Conservation (phyloP, 1,140 invertebrate species). For the Bombus superbus region DNA sequence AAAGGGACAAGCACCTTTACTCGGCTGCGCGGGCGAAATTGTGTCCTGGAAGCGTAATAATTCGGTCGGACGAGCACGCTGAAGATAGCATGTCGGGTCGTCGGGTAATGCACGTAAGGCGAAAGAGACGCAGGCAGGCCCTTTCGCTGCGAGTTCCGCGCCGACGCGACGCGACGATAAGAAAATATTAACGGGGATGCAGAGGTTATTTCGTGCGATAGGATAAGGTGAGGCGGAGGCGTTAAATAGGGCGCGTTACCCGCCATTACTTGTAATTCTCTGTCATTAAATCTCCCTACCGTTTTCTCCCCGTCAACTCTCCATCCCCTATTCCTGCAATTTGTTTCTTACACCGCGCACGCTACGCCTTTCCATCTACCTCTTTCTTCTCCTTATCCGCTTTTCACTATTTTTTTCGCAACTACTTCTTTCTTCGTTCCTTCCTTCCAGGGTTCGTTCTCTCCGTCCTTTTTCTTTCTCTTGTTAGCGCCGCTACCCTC, state of each 20-base stretch:
- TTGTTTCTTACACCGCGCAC: slow-evolving; percentile 58
- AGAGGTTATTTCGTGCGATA: slow-evolving; percentile 66
- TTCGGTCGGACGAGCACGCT: slow-evolving; percentile 60
- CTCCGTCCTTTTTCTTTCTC: slow-evolving; percentile 40
- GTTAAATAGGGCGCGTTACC: slow-evolving; percentile 70
- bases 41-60: slow-evolving; percentile 64
- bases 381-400: slow-evolving; percentile 2
- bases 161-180: slow-evolving; percentile 48
- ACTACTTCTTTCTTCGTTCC: background rate
- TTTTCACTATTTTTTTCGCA: background rate
- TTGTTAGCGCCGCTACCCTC: slow-evolving; percentile 36
- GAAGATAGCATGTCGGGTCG: slow-evolving; percentile 40
- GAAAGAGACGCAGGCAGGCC: background rate
- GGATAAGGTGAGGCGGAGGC: slow-evolving; percentile 61
- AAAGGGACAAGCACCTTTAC: slow-evolving; percentile 25
- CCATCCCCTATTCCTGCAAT: slow-evolving; percentile 56
- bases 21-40: slow-evolving; percentile 43
- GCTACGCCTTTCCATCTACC: slow-evolving; percentile 1
- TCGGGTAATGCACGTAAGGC: slow-evolving; percentile 45
- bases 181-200: slow-evolving; percentile 68
- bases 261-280: slow-evolving; percentile 73
- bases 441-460: background rate
- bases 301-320: slow-evolving; percentile 45
- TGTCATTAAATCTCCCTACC: slow-evolving; percentile 67
- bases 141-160: too few species aligned